Percentiles rank a stretch among this genome's conserved stretches.
Evolutionary conservation across 2,888 invertebrate genomes (phyloP).

Genomic region (Platycnemis pennipes): DNA sequence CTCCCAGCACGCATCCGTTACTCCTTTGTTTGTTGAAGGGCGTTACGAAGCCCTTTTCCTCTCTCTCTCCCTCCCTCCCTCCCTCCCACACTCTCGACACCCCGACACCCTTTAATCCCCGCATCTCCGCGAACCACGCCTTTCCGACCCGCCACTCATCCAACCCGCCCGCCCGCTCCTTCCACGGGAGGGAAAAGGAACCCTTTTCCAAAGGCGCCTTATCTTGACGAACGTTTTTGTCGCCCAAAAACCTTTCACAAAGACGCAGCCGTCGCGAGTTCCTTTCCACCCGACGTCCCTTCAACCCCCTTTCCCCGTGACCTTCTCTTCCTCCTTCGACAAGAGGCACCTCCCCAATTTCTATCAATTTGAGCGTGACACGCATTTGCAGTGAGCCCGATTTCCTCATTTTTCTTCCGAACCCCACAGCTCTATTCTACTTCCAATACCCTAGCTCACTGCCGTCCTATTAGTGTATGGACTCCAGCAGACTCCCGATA

Average conservation of each 20-base stretch:
- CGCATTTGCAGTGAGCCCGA: not conserved
- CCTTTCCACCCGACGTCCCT: not conserved
- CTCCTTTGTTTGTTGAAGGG: conserved; percentile 47
- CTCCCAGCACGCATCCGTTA: conserved; percentile 60
- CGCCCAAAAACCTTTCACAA: not conserved
- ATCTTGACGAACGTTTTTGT: not conserved
- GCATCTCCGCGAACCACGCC: not conserved
- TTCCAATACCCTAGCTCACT: not conserved
- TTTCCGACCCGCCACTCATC: not conserved
- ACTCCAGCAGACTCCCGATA: too few species aligned
- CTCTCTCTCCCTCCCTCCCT: conserved; percentile 20
- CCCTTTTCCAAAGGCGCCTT: not conserved
- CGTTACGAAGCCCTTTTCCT: not conserved
- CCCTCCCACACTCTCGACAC: not conserved
- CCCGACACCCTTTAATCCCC: not conserved
- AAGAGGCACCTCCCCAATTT: not conserved
- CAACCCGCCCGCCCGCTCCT: not conserved
- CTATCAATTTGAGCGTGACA: not conserved
- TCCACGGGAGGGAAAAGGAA: not conserved
- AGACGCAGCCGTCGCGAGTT: not conserved
- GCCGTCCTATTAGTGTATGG: too few species aligned
- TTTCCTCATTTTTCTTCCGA: not conserved
- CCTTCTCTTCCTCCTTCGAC: not conserved
- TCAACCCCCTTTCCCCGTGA: not conserved
- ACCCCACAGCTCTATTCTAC: not conserved